Evolutionary conservation across 1,140 invertebrate genomes (phyloP).

Genomic region (Leucophenga varia): DNA sequence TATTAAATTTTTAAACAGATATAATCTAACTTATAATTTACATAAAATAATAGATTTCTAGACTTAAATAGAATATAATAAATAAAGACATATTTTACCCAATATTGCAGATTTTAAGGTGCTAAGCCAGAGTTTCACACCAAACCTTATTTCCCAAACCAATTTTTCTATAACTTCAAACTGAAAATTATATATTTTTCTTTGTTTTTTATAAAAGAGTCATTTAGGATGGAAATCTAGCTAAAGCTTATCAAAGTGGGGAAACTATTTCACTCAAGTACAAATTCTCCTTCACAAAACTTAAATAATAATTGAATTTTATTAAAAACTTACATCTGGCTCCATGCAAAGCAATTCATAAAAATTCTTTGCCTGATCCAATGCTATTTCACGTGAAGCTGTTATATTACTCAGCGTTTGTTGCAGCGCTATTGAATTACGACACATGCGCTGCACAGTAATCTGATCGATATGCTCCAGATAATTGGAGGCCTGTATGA

Average conservation of each 20-base stretch:
- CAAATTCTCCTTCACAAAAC: not conserved
- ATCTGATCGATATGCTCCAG: constrained; percentile 79
- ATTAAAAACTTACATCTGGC: constrained; percentile 65
- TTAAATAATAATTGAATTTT: not conserved
- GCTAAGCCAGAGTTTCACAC: no score
- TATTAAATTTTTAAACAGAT: not conserved
- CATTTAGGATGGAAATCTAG: no score
- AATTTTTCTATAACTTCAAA: no score
- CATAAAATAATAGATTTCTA: no score
- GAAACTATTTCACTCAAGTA: no score
- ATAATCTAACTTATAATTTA: no score
- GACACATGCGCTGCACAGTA: constrained; percentile 79
- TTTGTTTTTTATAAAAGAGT: no score
- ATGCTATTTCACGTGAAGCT: constrained; percentile 75
- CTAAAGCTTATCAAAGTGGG: no score
- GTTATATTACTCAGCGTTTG: constrained; percentile 85
- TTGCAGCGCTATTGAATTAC: constrained; percentile 84
- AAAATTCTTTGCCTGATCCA: constrained; percentile 87
- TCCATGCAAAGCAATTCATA: constrained; percentile 84
- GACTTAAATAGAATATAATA: not conserved
- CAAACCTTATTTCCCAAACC: no score
- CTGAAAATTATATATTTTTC: no score
- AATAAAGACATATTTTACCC: no score
- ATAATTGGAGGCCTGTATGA: constrained; percentile 80
- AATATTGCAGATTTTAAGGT: no score